These are phyloP conservation scores for Mormyrus lacerda DNA, from an alignment of 2,113 vertebrate species.

Conservation along the genomic window DNA sequence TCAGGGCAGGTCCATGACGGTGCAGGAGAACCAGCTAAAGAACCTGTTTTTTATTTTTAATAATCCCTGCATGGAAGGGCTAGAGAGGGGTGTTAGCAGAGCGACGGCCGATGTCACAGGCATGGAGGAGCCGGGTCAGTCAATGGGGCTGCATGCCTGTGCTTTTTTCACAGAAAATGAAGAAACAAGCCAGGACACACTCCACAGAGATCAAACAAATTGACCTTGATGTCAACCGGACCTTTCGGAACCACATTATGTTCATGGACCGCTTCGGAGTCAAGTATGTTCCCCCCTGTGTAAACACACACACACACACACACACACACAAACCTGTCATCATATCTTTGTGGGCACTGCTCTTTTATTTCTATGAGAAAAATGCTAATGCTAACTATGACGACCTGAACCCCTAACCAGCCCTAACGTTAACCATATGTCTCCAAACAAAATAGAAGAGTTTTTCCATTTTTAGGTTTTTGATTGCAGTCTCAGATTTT, in stretches of 20 bases:
- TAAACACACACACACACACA: neutral
- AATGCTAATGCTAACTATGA: too few relatives aligned
- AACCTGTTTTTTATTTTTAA: neutral
- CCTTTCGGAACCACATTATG: slow-evolving; percentile 91
- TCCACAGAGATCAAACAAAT: slow-evolving; percentile 88
- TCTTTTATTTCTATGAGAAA: too few relatives aligned
- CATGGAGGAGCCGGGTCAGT: neutral
- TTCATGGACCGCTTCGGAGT: slow-evolving; percentile 86
- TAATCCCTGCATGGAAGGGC: neutral
- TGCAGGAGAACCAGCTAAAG: neutral
- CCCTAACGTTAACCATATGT: too few relatives aligned
- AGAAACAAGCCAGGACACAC: slow-evolving; percentile 70
- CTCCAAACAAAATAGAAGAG: too few relatives aligned
- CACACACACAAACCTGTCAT: neutral
- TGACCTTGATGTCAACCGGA: slow-evolving; percentile 83
- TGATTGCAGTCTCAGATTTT: too few relatives aligned
- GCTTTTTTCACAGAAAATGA: slow-evolving; percentile 68
- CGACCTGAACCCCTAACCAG: too few relatives aligned
- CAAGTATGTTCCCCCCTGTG: slow-evolving; percentile 62
- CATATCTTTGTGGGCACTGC: too few relatives aligned
- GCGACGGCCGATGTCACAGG: neutral
- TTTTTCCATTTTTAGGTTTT: too few relatives aligned
- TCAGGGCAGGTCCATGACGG: neutral
- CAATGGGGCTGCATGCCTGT: neutral
- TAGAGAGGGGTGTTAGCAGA: neutral